phyloP scores from a whole-genome alignment of 2,113 vertebrate species.

The Pteronura brasiliensis region DNA sequence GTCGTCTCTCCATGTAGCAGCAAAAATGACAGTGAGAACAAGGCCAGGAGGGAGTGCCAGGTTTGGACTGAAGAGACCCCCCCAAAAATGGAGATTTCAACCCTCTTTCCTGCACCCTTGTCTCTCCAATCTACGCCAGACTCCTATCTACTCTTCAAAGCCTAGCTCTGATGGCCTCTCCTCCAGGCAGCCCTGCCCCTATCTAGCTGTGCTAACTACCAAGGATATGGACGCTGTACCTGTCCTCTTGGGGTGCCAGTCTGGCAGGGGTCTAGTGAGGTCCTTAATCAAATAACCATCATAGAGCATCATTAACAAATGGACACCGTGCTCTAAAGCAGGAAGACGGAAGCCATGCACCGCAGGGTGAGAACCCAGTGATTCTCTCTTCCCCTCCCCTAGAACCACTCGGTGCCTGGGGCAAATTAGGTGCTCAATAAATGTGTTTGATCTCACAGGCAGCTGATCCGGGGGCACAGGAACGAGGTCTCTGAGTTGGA shows the following conservation, averaged over 20 bases:
- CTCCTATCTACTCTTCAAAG: neutral
- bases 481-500: neutral
- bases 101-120: neutral
- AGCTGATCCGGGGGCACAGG: neutral
- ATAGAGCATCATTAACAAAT: neutral
- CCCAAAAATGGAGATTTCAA: neutral
- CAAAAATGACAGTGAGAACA: neutral
- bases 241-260: no score
- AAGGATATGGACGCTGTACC: neutral
- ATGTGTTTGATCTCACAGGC: no score
- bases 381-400: no score
- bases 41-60: neutral
- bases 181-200: neutral
- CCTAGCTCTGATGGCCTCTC: neutral
- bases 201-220: neutral
- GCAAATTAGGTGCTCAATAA: neutral
- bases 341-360: neutral
- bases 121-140: neutral
- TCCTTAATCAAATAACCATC: neutral
- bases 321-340: neutral
- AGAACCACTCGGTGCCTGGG: neutral
- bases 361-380: accelerated
- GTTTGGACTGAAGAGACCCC: neutral
- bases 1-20: neutral
- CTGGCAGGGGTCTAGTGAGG: neutral